Percentiles rank a stretch among this genome's conserved stretches.
Conservation (phyloP, 2,113 vertebrate genomes). For the Odontesthes bonariensis region DNA sequence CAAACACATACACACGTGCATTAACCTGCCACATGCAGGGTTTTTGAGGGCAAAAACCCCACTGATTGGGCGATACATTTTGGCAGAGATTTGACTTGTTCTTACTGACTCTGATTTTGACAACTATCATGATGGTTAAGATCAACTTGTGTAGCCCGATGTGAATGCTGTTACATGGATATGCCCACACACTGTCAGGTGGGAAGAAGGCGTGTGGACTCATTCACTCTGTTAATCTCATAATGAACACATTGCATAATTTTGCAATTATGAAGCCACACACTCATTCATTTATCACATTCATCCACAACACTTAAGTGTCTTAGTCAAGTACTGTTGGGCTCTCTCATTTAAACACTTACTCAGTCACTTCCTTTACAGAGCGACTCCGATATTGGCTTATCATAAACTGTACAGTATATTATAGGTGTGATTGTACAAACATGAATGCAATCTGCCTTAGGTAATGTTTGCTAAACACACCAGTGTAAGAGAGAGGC, state of each 20-base stretch:
- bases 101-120: conserved; percentile 17
- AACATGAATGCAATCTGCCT: conserved; percentile 69
- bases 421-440: conserved; percentile 48
- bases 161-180: conserved; percentile 50
- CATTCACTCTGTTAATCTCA: conserved; percentile 60
- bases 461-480: conserved; percentile 75
- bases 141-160: conserved; percentile 41
- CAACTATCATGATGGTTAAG: conserved; percentile 44
- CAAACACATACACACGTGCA: conserved; percentile 38
- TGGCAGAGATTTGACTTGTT: not conserved
- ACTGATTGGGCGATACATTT: not conserved
- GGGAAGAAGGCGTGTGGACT: conserved; percentile 72
- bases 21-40: not conserved
- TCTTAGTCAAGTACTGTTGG: conserved; percentile 13
- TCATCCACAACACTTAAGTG: conserved; percentile 5
- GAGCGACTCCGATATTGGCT: not conserved
- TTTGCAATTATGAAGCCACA: conserved; percentile 38
- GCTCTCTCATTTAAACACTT: conserved; percentile 30
- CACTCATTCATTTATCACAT: conserved; percentile 40
- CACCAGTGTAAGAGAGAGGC: conserved; percentile 55
- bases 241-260: conserved; percentile 56
- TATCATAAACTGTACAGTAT: conserved; percentile 7
- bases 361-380: not conserved
- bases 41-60: not conserved
- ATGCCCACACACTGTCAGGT: conserved; percentile 67